Conservation (phyloP, 1,140 invertebrate genomes). For the Bombus breviceps region DNA sequence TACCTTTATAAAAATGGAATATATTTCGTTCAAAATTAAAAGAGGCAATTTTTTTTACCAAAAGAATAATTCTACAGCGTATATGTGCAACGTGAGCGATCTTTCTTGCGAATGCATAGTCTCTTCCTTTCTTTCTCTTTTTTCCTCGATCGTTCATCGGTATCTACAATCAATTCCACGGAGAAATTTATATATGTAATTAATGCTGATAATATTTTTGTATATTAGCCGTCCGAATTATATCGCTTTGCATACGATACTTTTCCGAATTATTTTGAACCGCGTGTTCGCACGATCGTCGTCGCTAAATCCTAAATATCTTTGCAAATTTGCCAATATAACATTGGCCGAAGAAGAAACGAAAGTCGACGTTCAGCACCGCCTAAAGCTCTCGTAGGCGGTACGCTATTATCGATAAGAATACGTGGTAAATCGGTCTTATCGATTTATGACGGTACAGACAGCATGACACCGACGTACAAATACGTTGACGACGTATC, state of each 20-base stretch:
- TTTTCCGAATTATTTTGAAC: background rate
- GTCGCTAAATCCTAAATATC: too few species aligned
- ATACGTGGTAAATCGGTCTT: conserved; percentile 58
- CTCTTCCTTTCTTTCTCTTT: too few species aligned
- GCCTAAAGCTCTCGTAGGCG: conserved; percentile 15
- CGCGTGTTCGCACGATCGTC: background rate
- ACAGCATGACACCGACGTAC: conserved; percentile 71
- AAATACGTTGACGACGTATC: conserved; percentile 43
- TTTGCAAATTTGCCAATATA: background rate
- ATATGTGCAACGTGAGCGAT: too few species aligned
- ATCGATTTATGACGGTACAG: conserved; percentile 73
- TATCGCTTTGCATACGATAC: background rate
- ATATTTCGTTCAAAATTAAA: background rate
- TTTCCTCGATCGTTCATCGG: fast-evolving
- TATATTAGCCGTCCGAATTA: too few species aligned
- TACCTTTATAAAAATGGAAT: background rate
- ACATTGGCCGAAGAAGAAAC: conserved; percentile 15
- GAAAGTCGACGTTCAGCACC: conserved; percentile 14
- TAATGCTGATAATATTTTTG: too few species aligned
- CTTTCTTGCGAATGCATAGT: too few species aligned
- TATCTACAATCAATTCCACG: too few species aligned
- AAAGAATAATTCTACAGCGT: background rate
- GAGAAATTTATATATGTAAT: too few species aligned
- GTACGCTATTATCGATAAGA: conserved; percentile 60
- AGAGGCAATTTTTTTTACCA: background rate